Evolutionary conservation across 1,140 invertebrate genomes (phyloP), one percentile per base, ranked within the genome.

Genomic region (Calosoma granatense): DNA sequence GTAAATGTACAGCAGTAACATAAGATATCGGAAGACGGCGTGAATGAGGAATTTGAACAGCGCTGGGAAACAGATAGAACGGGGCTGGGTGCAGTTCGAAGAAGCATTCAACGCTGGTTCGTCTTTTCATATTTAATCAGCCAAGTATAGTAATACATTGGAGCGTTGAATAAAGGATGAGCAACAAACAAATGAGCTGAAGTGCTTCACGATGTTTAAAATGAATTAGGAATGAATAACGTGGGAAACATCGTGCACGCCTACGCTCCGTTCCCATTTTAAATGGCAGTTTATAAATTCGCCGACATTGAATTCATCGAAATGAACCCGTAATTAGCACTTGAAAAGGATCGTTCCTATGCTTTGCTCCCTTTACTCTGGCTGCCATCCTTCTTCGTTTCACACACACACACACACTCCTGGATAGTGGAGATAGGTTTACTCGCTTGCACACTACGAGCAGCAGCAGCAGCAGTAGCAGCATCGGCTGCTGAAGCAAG

Each of bases 81-180:
- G n/a, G n/a, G n/a, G n/a, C n/a, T n/a, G n/a, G n/a, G n/a, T n/a
- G n/a, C n/a, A n/a, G n/a, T n/a, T n/a, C n/a, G n/a, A n/a, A n/a
- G n/a, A n/a, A n/a, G n/a, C n/a, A n/a, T n/a, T n/a, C n/a, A n/a
- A n/a, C n/a, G n/a, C n/a, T n/a, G n/a, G 26, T 36, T 36, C 26
- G 26, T 36, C 41, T 47, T 47, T 47, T 47, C 41, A 47, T 47
- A 47, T 47, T 47, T 47, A 47, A 47, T 47, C 41, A 47, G 41
- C 6, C 41, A 17, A 47, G 9, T 47, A 47, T 47, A 47, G 41
- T 47, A 47, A 47, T 47, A 47, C 41, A 47, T 47, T 47, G 4
- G 17, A 47, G 15, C 41, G 41, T 17, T 47, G 41, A 47, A 47
- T 47, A 47, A 47, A 47, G 41, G 41, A 47, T 47, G 41, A 47